Evolutionary conservation across 2,888 invertebrate genomes (phyloP).

Genomic region (Arge pagana): DNA sequence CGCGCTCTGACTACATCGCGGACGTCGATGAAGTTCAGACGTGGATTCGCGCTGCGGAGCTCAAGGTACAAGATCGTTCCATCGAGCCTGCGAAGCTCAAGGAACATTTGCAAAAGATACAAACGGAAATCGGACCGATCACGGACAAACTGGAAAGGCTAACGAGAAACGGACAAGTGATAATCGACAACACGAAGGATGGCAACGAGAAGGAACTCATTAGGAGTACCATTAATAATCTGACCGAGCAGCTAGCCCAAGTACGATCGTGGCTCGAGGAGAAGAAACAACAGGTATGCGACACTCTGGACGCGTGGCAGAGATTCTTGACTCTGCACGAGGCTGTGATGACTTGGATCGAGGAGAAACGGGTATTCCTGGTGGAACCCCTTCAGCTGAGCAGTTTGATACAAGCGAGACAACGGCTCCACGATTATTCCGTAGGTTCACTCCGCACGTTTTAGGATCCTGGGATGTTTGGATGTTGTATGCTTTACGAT

Average conservation of each 20-base stretch:
- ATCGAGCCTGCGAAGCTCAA: conserved; percentile 77
- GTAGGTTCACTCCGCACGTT: conserved; percentile 59
- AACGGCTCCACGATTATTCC: conserved; percentile 85
- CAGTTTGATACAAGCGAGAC: conserved; percentile 80
- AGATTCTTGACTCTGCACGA: conserved; percentile 83
- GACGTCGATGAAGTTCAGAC: conserved; percentile 81
- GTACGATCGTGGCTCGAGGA: conserved; percentile 81
- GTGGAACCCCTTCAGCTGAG: conserved; percentile 77
- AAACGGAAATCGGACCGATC: conserved; percentile 73
- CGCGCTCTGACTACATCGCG: conserved; percentile 77
- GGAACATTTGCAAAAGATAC: conserved; percentile 76
- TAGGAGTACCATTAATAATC: conserved; percentile 73
- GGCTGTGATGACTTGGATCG: conserved; percentile 81
- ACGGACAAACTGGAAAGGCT: conserved; percentile 78
- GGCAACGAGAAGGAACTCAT: conserved; percentile 77
- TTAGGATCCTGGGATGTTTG: not conserved
- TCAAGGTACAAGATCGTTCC: conserved; percentile 80
- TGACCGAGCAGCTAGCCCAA: conserved; percentile 79
- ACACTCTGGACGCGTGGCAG: conserved; percentile 87
- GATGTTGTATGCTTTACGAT: not conserved
- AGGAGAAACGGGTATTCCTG: conserved; percentile 80
- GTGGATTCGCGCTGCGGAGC: conserved; percentile 84
- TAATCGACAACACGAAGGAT: conserved; percentile 80
- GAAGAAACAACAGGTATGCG: conserved; percentile 81
- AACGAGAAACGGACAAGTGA: conserved; percentile 76